A percentile compares a stretch with the other conserved stretches of the same genome.
These are phyloP conservation scores for Tupaia tana DNA, from an alignment of 2,113 vertebrate species.

Conservation along the genomic window DNA sequence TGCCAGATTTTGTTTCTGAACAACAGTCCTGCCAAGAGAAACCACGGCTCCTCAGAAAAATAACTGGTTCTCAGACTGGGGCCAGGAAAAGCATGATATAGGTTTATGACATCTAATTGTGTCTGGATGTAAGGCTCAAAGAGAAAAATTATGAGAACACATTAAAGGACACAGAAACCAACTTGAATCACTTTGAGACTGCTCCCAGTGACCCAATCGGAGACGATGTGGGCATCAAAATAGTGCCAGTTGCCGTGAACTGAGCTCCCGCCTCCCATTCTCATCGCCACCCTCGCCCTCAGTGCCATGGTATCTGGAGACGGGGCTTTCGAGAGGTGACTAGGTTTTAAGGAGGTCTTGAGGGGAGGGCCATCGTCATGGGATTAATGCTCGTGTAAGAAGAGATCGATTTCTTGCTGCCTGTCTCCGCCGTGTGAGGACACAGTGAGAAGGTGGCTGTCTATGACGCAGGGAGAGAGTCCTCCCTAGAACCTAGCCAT, in stretches of 20 bases:
- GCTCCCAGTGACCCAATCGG: neutral
- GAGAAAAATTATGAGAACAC: neutral
- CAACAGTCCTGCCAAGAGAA: neutral
- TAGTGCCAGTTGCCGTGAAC: neutral
- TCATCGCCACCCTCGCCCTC: neutral
- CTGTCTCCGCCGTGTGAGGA: neutral
- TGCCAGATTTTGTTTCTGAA: neutral
- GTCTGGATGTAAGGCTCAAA: neutral
- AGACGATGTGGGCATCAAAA: neutral
- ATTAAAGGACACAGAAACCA: neutral
- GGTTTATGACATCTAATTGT: too few species aligned
- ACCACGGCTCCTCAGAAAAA: neutral
- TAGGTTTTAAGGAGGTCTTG: neutral
- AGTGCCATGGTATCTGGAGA: neutral
- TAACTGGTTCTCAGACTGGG: neutral
- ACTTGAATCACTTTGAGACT: neutral
- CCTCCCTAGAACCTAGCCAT: neutral
- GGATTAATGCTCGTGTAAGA: neutral
- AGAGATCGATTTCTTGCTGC: neutral
- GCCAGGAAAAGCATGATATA: rapidly evolving
- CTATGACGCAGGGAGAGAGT: neutral
- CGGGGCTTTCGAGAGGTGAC: neutral
- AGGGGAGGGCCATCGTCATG: neutral
- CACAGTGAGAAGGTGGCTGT: neutral
- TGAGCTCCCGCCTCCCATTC: neutral